Conservation (phyloP, 1,140 invertebrate species). For the Myzus persicae region DNA sequence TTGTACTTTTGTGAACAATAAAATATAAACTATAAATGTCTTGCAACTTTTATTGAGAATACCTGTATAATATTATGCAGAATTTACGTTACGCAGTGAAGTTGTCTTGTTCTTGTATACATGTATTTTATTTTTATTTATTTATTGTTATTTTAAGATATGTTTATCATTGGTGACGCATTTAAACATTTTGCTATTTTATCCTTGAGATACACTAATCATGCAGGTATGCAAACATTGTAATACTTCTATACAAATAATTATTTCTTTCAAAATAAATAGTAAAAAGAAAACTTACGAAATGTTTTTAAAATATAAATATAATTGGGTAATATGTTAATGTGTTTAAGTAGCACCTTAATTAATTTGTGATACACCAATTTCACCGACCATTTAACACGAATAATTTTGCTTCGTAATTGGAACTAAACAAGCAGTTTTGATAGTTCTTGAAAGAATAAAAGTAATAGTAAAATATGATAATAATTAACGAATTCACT, state of each 20-base stretch:
- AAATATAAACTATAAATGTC: neutral
- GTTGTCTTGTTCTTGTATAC: neutral
- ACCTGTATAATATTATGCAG: neutral
- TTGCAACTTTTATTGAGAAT: neutral
- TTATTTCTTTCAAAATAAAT: slow-evolving; percentile 40
- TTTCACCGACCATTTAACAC: neutral
- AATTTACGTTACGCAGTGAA: neutral
- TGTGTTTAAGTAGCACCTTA: neutral
- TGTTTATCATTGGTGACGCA: slow-evolving; percentile 44
- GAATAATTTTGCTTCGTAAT: neutral
- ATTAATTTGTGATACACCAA: neutral
- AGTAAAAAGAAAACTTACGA: neutral
- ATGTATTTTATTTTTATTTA: slow-evolving; percentile 24
- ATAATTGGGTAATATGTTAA: neutral
- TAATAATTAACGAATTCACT: slow-evolving; percentile 13
- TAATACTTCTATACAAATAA: slow-evolving; percentile 18
- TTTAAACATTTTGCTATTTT: slow-evolving; percentile 38
- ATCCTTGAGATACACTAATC: slow-evolving; percentile 38
- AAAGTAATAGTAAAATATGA: neutral
- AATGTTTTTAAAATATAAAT: neutral
- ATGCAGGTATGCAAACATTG: slow-evolving; percentile 17
- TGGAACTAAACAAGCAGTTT: neutral
- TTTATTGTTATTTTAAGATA: slow-evolving; percentile 34
- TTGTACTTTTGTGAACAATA: neutral
- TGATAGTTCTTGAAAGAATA: neutral